Percentiles rank a stretch among this genome's conserved stretches.
Conservation (phyloP, 2,113 vertebrate genomes). For the Cyphomyrus plagiostoma region DNA sequence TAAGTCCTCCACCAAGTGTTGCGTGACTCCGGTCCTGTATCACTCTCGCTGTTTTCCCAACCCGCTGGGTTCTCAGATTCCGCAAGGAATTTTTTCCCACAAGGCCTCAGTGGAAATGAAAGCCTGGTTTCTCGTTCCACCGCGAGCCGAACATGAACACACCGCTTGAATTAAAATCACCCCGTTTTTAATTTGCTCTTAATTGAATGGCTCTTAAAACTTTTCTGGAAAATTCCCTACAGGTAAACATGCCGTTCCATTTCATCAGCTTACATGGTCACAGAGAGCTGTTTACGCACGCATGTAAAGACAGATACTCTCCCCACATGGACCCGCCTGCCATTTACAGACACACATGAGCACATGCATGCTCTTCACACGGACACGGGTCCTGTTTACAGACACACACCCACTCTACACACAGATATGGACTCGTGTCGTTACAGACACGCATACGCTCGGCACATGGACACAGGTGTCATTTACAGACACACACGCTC, state of each 20-base stretch:
- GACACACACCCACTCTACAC: background rate
- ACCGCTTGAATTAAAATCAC: background rate
- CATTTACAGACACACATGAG: background rate
- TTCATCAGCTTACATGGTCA: background rate
- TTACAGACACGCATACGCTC: background rate
- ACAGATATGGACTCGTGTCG: background rate
- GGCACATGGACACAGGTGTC: background rate
- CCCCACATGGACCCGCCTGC: background rate
- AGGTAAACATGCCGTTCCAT: background rate
- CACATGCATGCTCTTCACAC: background rate
- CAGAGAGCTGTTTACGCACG: background rate
- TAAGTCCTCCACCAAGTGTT: background rate
- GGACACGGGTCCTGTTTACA: background rate
- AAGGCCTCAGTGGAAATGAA: background rate
- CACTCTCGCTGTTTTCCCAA: background rate
- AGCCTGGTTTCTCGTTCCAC: background rate
- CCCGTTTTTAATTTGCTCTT: conserved; percentile 1
- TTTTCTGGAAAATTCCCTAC: background rate
- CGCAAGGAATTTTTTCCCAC: background rate
- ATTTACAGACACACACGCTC: background rate
- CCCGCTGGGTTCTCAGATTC: background rate
- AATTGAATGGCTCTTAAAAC: conserved; percentile 8
- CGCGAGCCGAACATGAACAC: background rate
- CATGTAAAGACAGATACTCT: background rate
- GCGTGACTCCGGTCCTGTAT: background rate